These are phyloP conservation scores for Trichomalopsis sarcophagae DNA, from an alignment of 1,140 invertebrate genomes.

Conservation along the genomic window DNA sequence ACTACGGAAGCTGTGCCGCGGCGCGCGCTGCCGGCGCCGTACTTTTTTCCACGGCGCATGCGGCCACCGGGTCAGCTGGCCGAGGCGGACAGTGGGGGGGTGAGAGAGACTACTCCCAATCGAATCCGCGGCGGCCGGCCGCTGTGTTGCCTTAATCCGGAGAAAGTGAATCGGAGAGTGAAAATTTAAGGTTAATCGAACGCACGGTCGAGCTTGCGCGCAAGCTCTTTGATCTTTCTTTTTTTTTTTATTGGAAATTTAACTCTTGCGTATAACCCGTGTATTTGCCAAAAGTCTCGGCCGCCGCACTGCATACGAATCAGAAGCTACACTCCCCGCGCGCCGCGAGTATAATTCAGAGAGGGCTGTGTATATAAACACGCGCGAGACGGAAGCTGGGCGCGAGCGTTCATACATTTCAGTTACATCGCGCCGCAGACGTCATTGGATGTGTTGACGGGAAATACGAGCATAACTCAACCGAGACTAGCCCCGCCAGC, in stretches of 20 bases:
- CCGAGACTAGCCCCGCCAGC: slow-evolving; percentile 51
- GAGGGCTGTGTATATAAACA: slow-evolving; percentile 7
- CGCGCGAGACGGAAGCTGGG: background rate
- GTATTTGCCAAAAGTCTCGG: too few relatives aligned
- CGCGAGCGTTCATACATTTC: slow-evolving; percentile 68
- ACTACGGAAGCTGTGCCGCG: slow-evolving; percentile 58
- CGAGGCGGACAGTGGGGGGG: slow-evolving; percentile 16
- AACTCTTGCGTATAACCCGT: too few relatives aligned
- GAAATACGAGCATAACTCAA: slow-evolving; percentile 73
- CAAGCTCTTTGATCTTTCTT: too few relatives aligned
- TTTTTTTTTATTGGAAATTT: too few relatives aligned
- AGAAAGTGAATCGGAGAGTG: slow-evolving; percentile 55
- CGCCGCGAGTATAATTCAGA: slow-evolving; percentile 45
- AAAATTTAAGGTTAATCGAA: slow-evolving; percentile 36
- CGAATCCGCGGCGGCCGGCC: background rate
- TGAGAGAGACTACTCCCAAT: slow-evolving; percentile 1
- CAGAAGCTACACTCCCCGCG: background rate
- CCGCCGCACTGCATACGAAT: slow-evolving; percentile 9
- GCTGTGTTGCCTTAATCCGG: slow-evolving; percentile 38
- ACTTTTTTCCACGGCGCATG: slow-evolving; percentile 68
- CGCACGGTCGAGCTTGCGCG: background rate
- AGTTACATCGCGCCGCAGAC: slow-evolving; percentile 72
- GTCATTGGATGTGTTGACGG: slow-evolving; percentile 73
- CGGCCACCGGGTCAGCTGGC: slow-evolving; percentile 54
- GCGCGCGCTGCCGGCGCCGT: slow-evolving; percentile 22